Percentiles rank a stretch among this genome's conserved stretches.
Conservation (phyloP, 1,140 invertebrate species). For the Cardiocondyla obscurior region DNA sequence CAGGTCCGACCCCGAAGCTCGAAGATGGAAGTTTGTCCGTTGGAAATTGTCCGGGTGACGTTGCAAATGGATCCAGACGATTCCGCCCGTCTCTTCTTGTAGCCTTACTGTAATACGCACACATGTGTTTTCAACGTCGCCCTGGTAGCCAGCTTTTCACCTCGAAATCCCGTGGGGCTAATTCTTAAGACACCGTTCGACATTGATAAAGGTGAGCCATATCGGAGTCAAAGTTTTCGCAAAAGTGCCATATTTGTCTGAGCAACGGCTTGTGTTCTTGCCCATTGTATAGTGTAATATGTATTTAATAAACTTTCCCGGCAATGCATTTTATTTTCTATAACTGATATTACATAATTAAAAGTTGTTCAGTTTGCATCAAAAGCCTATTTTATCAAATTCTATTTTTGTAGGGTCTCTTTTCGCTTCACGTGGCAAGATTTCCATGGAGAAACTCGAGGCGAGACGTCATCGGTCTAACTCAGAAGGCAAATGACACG, state of each 20-base stretch:
- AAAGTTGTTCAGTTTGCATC: constrained; percentile 28
- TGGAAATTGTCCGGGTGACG: constrained; percentile 62
- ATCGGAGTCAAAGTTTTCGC: constrained; percentile 39
- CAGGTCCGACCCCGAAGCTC: constrained; percentile 38
- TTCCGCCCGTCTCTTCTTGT: constrained; percentile 36
- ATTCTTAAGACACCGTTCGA: constrained; percentile 62
- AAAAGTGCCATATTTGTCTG: constrained; percentile 17
- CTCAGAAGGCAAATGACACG: constrained; percentile 74
- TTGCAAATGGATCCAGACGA: constrained; percentile 56
- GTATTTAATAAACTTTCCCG: neutral
- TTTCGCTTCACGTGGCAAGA: constrained; percentile 31
- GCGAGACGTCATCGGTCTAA: constrained; percentile 71
- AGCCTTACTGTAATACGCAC: constrained; percentile 4
- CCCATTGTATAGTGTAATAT: neutral
- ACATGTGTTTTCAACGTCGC: constrained; percentile 43
- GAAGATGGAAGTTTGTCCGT: constrained; percentile 60
- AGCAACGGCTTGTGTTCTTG: neutral
- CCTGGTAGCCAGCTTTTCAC: constrained; percentile 8
- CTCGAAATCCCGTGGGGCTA: constrained; percentile 58
- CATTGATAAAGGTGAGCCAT: constrained; percentile 55
- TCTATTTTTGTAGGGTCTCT: constrained; percentile 12
- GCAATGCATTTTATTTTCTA: neutral
- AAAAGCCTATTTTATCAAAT: constrained; percentile 26
- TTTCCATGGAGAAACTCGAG: constrained; percentile 29
- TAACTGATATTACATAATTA: neutral